Percentiles rank a stretch among this genome's conserved stretches.
phyloP scores from a whole-genome alignment of 2,888 invertebrate genomes.

The Aphodius sticticus region DNA sequence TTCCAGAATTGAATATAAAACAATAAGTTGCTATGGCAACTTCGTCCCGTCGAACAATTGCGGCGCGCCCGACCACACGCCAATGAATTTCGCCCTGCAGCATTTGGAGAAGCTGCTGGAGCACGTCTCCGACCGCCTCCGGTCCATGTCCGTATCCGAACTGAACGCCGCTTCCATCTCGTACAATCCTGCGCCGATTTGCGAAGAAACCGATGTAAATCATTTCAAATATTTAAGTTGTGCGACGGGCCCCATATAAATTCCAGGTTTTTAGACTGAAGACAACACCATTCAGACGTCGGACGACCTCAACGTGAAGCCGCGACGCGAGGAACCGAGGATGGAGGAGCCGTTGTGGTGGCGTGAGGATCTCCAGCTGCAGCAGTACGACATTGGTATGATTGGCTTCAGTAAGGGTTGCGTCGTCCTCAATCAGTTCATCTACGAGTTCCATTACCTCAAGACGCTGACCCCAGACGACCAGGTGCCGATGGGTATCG shows the following conservation, averaged over 20 bases:
- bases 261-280: conserved; percentile 27
- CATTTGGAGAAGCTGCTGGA: conserved; percentile 75
- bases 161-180: conserved; percentile 55
- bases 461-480: conserved; percentile 71
- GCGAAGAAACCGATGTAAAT: conserved; percentile 43
- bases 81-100: conserved; percentile 73
- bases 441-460: conserved; percentile 83
- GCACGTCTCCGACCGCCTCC: conserved; percentile 65
- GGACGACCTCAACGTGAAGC: conserved; percentile 27
- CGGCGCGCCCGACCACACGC: conserved; percentile 83
- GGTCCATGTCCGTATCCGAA: conserved; percentile 66
- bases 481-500: conserved; percentile 68
- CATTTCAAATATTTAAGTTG: not conserved
- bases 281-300: conserved; percentile 33
- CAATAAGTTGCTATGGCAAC: conserved; percentile 88
- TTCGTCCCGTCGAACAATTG: conserved; percentile 83
- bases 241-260: not conserved
- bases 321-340: conserved; percentile 27
- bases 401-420: conserved; percentile 94
- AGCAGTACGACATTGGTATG: conserved; percentile 61
- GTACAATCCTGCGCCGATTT: conserved; percentile 45
- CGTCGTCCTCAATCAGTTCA: conserved; percentile 89
- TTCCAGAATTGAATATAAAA: conserved; percentile 79
- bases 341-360: conserved; percentile 63
- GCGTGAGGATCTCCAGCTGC: conserved; percentile 66